Evolutionary conservation across 2,797 vertebrate genomes (phyloP).

Genomic region (Trachops cirrhosus): DNA sequence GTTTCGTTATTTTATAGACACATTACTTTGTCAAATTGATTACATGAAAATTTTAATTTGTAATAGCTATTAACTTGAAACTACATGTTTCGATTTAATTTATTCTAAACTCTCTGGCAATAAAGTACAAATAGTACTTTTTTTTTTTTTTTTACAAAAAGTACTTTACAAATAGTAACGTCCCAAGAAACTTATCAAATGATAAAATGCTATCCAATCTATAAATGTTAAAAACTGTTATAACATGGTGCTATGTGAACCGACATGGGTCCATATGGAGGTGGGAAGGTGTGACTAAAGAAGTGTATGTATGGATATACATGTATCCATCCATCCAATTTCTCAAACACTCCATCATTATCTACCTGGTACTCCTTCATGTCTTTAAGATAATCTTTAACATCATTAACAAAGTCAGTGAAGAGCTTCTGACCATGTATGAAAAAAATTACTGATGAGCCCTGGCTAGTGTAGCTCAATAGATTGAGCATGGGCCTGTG

Average conservation of each 20-base stretch:
- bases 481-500: too few relatives aligned
- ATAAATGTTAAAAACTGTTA: constrained; percentile 66
- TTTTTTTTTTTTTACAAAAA: neutral
- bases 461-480: too few relatives aligned
- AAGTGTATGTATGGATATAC: constrained; percentile 87
- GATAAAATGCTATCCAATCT: constrained; percentile 28
- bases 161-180: constrained; percentile 23
- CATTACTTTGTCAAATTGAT: constrained; percentile 51
- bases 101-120: constrained; percentile 38
- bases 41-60: neutral
- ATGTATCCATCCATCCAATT: constrained; percentile 88
- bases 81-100: neutral
- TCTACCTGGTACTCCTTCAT: constrained; percentile 89
- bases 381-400: constrained; percentile 92
- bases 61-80: constrained; percentile 41
- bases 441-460: constrained; percentile 90
- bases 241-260: constrained; percentile 77
- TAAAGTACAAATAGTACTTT: constrained; percentile 7
- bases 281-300: constrained; percentile 88
- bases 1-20: constrained; percentile 73
- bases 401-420: constrained; percentile 93
- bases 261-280: constrained; percentile 90
- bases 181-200: constrained; percentile 33
- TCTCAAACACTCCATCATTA: constrained; percentile 86
- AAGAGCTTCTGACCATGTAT: constrained; percentile 95